phyloP scores from a whole-genome alignment of 2,888 invertebrate species.

The Megastigmus dorsalis region DNA sequence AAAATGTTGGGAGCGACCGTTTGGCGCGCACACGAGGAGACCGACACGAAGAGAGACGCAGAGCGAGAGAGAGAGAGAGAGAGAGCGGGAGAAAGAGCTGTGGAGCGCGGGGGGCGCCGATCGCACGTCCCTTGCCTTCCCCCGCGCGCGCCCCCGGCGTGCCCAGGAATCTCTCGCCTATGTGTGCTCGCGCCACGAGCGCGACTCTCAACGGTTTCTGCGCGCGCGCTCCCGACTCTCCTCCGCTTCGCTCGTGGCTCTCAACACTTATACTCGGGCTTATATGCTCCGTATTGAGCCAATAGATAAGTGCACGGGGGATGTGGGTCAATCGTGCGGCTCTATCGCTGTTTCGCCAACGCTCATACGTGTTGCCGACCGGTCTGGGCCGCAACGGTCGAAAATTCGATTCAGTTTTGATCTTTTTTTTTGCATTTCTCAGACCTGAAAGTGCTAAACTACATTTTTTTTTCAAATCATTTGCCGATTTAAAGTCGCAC shows the following conservation, averaged over 20 bases:
- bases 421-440: no score
- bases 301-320: no score
- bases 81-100: background rate
- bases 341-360: no score
- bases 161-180: constrained; percentile 36
- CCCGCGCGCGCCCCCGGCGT: constrained; percentile 10
- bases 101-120: constrained; percentile 36
- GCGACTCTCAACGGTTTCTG: constrained; percentile 35
- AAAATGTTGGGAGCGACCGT: constrained; percentile 38
- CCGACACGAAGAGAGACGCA: background rate
- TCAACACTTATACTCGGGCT: no score
- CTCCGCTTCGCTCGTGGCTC: no score
- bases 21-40: constrained; percentile 16
- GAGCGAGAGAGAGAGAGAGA: constrained; percentile 18
- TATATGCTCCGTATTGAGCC: no score
- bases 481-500: no score
- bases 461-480: no score
- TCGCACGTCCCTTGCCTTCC: constrained; percentile 38
- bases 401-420: no score
- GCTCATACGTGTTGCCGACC: no score
- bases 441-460: no score
- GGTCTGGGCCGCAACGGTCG: no score
- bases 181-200: background rate
- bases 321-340: constrained; percentile 21
- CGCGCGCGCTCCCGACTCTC: background rate